phyloP scores from a whole-genome alignment of 2,888 invertebrate genomes.

The Drosophila borealis region DNA sequence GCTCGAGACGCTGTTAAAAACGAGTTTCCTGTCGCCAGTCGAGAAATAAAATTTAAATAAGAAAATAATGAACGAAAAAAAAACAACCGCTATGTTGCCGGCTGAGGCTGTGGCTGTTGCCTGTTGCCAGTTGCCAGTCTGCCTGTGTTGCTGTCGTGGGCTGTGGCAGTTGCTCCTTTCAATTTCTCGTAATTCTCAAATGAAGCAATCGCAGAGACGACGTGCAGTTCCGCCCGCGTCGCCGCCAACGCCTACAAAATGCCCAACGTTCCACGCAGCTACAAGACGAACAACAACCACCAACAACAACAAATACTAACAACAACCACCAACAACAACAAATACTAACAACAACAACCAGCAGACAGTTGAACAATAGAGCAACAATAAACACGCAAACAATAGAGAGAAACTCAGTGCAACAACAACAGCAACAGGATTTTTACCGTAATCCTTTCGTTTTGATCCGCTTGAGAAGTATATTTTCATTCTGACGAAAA shows the following conservation, averaged over 20 bases:
- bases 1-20: conserved; percentile 42
- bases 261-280: conserved; percentile 9
- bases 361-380: conserved; percentile 46
- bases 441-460: conserved; percentile 81
- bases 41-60: conserved; percentile 70
- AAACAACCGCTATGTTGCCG: conserved; percentile 69
- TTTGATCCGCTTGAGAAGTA: conserved; percentile 78
- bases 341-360: conserved; percentile 39
- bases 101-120: conserved; percentile 15
- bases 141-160: conserved; percentile 33
- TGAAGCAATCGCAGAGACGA: conserved; percentile 69
- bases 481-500: conserved; percentile 78
- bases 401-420: conserved; percentile 48
- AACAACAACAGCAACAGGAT: conserved; percentile 44
- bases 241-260: conserved; percentile 62
- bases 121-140: conserved; percentile 9
- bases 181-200: conserved; percentile 72
- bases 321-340: conserved; percentile 37
- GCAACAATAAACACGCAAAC: conserved; percentile 58
- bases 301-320: conserved; percentile 41
- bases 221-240: conserved; percentile 61
- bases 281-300: conserved; percentile 11
- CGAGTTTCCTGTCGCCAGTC: conserved; percentile 71
- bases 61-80: conserved; percentile 56
- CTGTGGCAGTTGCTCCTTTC: conserved; percentile 68